These are phyloP conservation scores for Malacosoma neustria DNA, from an alignment of 2,888 invertebrate species.

Conservation along the genomic window DNA sequence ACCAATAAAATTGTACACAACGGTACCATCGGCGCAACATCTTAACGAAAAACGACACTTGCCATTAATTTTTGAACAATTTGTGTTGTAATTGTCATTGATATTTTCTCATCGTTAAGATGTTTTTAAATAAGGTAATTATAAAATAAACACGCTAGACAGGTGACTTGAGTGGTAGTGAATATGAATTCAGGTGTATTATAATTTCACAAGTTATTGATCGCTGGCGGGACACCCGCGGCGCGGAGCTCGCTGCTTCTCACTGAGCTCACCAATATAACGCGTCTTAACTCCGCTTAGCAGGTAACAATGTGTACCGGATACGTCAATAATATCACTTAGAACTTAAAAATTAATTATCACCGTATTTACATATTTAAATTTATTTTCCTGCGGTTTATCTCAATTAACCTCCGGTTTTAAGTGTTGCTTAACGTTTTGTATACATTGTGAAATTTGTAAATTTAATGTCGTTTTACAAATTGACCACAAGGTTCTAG, in stretches of 20 bases:
- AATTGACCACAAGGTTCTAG: no score
- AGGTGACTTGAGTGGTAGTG: slow-evolving; percentile 59
- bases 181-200: slow-evolving; percentile 57
- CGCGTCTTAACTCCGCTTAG: slow-evolving; percentile 18
- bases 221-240: slow-evolving; percentile 44
- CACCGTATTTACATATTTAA: slow-evolving; percentile 5
- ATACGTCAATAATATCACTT: slow-evolving; percentile 2
- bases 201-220: slow-evolving; percentile 69
- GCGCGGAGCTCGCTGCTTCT: slow-evolving; percentile 27
- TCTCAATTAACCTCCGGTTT: no score
- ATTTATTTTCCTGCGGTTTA: slow-evolving; percentile 13
- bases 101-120: slow-evolving; percentile 69
- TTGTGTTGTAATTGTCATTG: slow-evolving; percentile 65
- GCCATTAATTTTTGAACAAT: slow-evolving; percentile 33
- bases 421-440: no score
- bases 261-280: slow-evolving; percentile 28
- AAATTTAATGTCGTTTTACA: no score
- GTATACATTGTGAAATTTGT: no score
- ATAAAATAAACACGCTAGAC: slow-evolving; percentile 65
- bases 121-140: slow-evolving; percentile 51
- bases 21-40: slow-evolving; percentile 20
- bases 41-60: slow-evolving; percentile 52
- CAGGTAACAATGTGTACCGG: background rate
- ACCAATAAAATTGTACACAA: slow-evolving; percentile 58
- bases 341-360: slow-evolving; percentile 19